Evolutionary conservation across 1,140 invertebrate genomes (phyloP), one percentile per base, ranked within the genome.

Genomic region (Hypsibius dujardini): DNA sequence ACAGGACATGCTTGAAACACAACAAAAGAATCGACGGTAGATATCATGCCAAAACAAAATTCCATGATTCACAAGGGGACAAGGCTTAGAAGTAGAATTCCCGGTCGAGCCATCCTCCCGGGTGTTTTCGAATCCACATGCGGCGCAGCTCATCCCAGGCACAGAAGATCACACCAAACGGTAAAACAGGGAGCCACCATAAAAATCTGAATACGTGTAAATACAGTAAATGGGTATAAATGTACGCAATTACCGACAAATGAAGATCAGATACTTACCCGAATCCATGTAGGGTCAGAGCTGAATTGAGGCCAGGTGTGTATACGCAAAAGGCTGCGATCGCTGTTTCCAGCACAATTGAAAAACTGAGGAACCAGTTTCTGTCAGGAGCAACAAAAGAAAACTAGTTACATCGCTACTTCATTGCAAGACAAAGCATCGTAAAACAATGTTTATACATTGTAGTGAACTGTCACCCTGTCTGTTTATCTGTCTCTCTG

Each of bases 131-230:
- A 50, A 84, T 75, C 70, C 81, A 74, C 74, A 76, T 79, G 71
- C 80, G 79, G 70, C 82, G 75, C 69, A 75, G 73, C 74, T 83
- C 82, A 82, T 98, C 95, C 83, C 97, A 98, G 79, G 96, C 87
- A 84, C 96, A 97, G 83, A 98, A 95, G 74, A 90, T 84, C 78
- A 96, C 82, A 85, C 90, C 90, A 85, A 97, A 98, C 73, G 82
- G 82, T 46, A 83, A 70, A 42, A 81, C 80, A 46, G 77, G 76
- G 70, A 83, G 77, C 83, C 82, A 83, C 83, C 82, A 84, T 56
- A 56, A n/a, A 56, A 56, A 7, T 56, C n/a, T 56, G 50, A 56
- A 56, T 7, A 56, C n/a, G 50, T 56, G 7, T n/a, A 56, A 56
- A 7, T 56, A 7, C n/a, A n/a, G 50, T 7, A 7, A 7, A 7